Conservation (phyloP, 2,113 vertebrate genomes). For the Hepsetus odoe region DNA sequence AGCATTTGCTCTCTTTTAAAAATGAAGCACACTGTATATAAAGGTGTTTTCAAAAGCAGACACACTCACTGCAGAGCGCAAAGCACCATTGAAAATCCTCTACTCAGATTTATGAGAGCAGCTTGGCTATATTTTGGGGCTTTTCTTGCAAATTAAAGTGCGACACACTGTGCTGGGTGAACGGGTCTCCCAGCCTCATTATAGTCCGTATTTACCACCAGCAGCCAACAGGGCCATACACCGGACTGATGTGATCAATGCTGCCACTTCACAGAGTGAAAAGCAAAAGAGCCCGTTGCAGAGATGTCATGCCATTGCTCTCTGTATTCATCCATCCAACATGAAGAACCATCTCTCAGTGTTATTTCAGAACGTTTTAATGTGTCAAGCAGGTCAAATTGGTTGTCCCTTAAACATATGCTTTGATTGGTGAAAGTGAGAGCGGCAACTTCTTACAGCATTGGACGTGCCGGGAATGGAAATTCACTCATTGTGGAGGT, state of each 20-base stretch:
- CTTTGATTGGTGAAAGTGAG: slow-evolving; percentile 14
- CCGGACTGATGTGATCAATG: slow-evolving; percentile 6
- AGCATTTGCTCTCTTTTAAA: background rate
- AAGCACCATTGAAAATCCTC: background rate
- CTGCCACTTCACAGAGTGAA: background rate
- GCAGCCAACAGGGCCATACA: background rate
- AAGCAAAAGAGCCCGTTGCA: background rate
- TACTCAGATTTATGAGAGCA: background rate
- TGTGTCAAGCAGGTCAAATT: slow-evolving; percentile 55
- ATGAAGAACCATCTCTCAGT: background rate
- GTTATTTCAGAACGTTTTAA: background rate
- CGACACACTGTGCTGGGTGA: slow-evolving; percentile 10
- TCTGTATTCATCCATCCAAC: background rate
- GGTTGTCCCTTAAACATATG: slow-evolving; percentile 20
- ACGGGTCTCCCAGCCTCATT: slow-evolving; percentile 32
- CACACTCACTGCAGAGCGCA: background rate
- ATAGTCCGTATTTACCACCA: background rate
- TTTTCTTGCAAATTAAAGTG: slow-evolving; percentile 29
- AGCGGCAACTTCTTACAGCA: slow-evolving; percentile 46
- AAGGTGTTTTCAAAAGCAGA: background rate
- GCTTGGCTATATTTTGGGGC: background rate
- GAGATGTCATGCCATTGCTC: background rate
- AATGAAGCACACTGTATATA: background rate
- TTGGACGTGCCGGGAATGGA: slow-evolving; percentile 57
- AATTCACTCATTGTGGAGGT: slow-evolving; percentile 48